Evolutionary conservation across 35 echinoderm and acorn worm species (phyloP), one percentile per base, ranked within the genome.

Genomic region (Amphiura filiformis): DNA sequence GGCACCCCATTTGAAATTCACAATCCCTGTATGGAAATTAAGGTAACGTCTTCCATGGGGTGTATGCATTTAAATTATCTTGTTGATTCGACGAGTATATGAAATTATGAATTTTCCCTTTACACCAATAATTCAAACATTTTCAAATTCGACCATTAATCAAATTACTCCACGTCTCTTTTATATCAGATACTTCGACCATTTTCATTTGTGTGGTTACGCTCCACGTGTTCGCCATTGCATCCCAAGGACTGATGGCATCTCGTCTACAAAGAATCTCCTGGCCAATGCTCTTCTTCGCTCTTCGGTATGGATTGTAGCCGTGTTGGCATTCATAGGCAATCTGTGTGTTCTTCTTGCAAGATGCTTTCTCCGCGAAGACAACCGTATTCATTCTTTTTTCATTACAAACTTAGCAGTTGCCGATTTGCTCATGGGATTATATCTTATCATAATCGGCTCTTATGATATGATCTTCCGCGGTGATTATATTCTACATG

Each of bases 381-480:
- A 94, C 39, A 98, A 98, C 40, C 87, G 88, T 30, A 91, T 94
- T 36, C 96, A 98, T 75, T 89, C 92, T 0, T 98, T 98, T 39
- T 98, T 98, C 84, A 98, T 98, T 22, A 90, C 94, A 81, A 98
- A 98, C 80, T 84, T 98, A 34, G 92, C 96, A 0, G 81, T 98
- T 36, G 93, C 96, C 0, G 96, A 98, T 76, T 88, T 98, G 12
- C 41, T 98, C 42, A 98, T 98, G 96, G 96, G 96, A n/a, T 77
- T 94, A 0, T 98, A 98, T 57, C 88, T 98, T 12, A 88, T 94
- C 36, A 90, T 98, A 0, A 87, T 98, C 35, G 96, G 89, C 0
- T 64, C 89, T 30, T 93, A 94, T 87, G 96, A 94, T 38, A 93
- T 94, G 38, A 87, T 98, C 34, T 97, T 94, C 49, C 64, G 92